Evolutionary conservation across 2,797 vertebrate species (phyloP).

Genomic region (Tangara arthus): DNA sequence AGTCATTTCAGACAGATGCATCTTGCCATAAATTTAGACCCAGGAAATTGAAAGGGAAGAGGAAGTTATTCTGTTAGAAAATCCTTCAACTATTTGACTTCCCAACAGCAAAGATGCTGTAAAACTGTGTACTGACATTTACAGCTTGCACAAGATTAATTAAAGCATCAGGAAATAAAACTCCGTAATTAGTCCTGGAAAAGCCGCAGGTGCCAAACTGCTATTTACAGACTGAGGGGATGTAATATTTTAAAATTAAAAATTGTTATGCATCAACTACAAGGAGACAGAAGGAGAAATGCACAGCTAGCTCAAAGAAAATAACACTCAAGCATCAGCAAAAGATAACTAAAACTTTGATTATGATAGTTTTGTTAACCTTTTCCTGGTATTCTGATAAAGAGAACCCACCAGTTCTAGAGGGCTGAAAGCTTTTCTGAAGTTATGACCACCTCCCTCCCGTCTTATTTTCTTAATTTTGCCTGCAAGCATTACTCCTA

Average conservation of each 20-base stretch:
- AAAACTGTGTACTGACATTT: conserved; percentile 23
- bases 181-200: conserved; percentile 22
- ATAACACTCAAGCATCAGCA: neutral
- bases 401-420: neutral
- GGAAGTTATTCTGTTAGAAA: neutral
- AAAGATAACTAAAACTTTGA: neutral
- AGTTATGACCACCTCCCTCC: neutral
- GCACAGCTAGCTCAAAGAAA: neutral
- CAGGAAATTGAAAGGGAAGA: neutral
- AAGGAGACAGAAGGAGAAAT: neutral
- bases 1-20: neutral
- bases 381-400: neutral
- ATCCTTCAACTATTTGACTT: neutral
- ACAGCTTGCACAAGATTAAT: conserved; percentile 12
- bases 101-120: neutral
- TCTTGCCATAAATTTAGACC: neutral
- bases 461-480: neutral
- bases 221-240: neutral
- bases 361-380: neutral
- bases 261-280: neutral
- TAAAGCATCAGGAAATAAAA: conserved; percentile 38
- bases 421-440: neutral
- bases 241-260: conserved; percentile 23
- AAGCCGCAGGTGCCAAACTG: conserved; percentile 13
- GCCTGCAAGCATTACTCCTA: neutral